A percentile compares a stretch with the other conserved stretches of the same genome.
Evolutionary conservation across 2,888 invertebrate species (phyloP).

Genomic region (Spilarctia lutea): DNA sequence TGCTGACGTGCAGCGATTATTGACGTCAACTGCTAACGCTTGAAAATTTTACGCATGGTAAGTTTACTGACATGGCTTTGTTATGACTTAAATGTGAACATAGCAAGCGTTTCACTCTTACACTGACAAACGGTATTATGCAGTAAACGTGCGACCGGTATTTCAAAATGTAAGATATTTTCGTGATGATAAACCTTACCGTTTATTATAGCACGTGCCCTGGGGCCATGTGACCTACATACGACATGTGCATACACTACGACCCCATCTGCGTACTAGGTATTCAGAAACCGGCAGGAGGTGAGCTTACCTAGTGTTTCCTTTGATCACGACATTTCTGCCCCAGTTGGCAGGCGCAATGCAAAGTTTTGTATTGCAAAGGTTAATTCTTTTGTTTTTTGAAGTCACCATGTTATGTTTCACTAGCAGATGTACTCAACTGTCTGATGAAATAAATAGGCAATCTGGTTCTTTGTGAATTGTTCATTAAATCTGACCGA

Average conservation of each 20-base stretch:
- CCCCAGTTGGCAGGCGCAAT: conserved; percentile 67
- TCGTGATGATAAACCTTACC: conserved; percentile 38
- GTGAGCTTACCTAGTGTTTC: conserved; percentile 61
- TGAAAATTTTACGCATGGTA: neutral
- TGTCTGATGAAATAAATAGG: conserved; percentile 27
- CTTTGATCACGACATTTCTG: conserved; percentile 70
- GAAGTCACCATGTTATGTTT: conserved; percentile 24
- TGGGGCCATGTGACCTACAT: conserved; percentile 61
- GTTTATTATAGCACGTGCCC: conserved; percentile 47
- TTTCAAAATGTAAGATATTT: conserved; percentile 38
- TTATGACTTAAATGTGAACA: neutral
- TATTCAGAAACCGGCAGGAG: conserved; percentile 68
- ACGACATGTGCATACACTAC: conserved; percentile 44
- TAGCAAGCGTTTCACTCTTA: neutral
- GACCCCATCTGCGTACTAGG: conserved; percentile 59
- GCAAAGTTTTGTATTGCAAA: conserved; percentile 54
- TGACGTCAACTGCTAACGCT: neutral
- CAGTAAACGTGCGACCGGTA: conserved; percentile 10
- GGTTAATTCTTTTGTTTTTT: conserved; percentile 64
- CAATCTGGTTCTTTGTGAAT: conserved; percentile 32
- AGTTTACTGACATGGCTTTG: neutral
- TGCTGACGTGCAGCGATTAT: neutral
- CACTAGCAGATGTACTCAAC: conserved; percentile 2
- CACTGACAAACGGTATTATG: conserved; percentile 21
- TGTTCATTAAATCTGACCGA: conserved; percentile 48